A percentile compares a stretch with the other conserved stretches of the same genome.
Conservation (phyloP, 2,113 vertebrate genomes). For the Eurypyga helias region DNA sequence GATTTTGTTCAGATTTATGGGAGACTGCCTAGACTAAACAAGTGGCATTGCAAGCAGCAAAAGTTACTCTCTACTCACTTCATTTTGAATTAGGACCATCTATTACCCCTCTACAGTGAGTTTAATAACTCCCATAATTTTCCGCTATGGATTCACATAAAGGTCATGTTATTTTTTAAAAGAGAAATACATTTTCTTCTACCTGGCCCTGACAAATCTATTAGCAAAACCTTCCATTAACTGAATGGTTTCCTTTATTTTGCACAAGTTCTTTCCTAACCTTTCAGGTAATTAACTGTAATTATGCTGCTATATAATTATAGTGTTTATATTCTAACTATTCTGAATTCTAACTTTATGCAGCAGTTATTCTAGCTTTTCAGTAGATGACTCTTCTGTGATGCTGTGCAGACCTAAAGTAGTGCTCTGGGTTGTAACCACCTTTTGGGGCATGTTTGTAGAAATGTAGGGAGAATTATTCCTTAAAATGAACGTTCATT, state of each 20-base stretch:
- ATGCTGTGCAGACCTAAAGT: neutral
- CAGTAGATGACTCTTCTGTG: neutral
- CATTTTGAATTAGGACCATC: conserved; percentile 29
- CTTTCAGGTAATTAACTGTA: conserved; percentile 38
- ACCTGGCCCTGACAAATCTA: neutral
- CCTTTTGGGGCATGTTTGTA: neutral
- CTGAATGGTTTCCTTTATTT: neutral
- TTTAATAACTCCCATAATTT: conserved; percentile 51
- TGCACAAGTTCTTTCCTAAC: neutral
- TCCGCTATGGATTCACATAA: conserved; percentile 23
- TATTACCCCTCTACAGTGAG: neutral
- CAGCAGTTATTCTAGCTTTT: neutral
- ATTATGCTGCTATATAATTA: conserved; percentile 11
- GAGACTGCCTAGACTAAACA: neutral
- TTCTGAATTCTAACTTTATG: neutral
- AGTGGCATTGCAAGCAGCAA: neutral
- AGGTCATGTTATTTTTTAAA: conserved; percentile 34
- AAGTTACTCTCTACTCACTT: neutral
- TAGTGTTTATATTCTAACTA: neutral
- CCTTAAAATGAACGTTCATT: neutral
- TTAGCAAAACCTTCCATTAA: conserved; percentile 21
- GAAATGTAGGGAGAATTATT: neutral
- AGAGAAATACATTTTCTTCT: conserved; percentile 15
- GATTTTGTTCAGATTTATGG: conserved; percentile 44
- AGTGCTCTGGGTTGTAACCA: neutral